Evolutionary conservation across 2,113 vertebrate genomes (phyloP).

Genomic region (Paraplagusia blochii): DNA sequence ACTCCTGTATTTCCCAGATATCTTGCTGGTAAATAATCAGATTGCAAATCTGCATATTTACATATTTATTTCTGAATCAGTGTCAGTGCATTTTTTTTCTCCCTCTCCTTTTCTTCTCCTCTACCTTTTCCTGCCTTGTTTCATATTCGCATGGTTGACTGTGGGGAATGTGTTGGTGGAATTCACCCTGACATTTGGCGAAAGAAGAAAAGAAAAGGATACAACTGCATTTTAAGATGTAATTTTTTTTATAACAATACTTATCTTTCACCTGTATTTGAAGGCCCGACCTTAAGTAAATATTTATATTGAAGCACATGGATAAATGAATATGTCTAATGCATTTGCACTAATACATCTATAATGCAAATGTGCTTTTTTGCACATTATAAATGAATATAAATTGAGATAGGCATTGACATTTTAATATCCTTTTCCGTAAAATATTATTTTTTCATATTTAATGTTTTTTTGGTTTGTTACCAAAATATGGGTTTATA

Average conservation of each 20-base stretch:
- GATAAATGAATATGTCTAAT: too few species aligned
- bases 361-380: too few species aligned
- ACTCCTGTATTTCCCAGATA: slow-evolving; percentile 2
- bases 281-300: too few species aligned
- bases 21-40: slow-evolving; percentile 2
- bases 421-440: too few species aligned
- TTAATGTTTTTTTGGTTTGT: too few species aligned
- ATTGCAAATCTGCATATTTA: slow-evolving; percentile 34
- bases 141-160: slow-evolving; percentile 54
- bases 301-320: too few species aligned
- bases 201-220: slow-evolving; percentile 10
- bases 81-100: too few species aligned
- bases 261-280: too few species aligned
- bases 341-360: too few species aligned
- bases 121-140: slow-evolving; percentile 26
- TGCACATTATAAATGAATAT: too few species aligned
- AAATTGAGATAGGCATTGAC: too few species aligned
- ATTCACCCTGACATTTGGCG: slow-evolving; percentile 43
- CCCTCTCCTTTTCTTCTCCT: slow-evolving; percentile 3
- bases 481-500: neutral
- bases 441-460: too few species aligned
- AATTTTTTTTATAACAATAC: slow-evolving; percentile 13
- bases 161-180: slow-evolving; percentile 60
- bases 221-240: slow-evolving; percentile 35
- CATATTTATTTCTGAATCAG: neutral